Evolutionary conservation across 2,113 vertebrate genomes (phyloP).

Genomic region (Pteruthius melanotis): DNA sequence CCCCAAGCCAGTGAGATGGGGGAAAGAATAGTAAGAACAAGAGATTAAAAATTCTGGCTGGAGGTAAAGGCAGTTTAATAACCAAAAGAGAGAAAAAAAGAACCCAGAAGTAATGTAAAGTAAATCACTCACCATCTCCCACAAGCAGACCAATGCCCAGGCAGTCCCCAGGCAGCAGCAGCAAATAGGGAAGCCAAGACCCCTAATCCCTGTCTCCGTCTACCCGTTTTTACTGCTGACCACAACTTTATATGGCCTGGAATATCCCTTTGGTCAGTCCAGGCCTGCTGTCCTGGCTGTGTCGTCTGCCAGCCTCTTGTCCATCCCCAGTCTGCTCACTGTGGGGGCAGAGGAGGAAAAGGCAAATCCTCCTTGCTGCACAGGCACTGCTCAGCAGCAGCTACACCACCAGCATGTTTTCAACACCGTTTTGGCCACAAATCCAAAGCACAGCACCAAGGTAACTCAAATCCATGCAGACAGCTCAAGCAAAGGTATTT

Average conservation of each 20-base stretch:
- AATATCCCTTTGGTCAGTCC: neutral
- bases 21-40: neutral
- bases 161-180: accelerated
- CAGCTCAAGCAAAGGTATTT: neutral
- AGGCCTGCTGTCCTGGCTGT: neutral
- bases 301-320: neutral
- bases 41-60: neutral
- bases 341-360: neutral
- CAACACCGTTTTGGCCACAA: neutral
- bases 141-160: neutral
- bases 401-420: neutral
- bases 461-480: neutral
- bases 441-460: neutral
- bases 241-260: neutral
- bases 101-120: neutral
- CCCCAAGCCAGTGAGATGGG: accelerated
- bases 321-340: neutral
- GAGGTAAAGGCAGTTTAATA: neutral
- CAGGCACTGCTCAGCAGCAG: neutral
- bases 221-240: neutral
- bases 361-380: neutral
- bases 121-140: neutral
- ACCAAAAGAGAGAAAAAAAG: neutral
- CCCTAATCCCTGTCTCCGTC: neutral
- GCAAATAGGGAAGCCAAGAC: neutral